Evolutionary conservation across 2,113 vertebrate genomes (phyloP), one percentile per base, ranked within the genome.

Genomic region (Sinosuthora webbiana): DNA sequence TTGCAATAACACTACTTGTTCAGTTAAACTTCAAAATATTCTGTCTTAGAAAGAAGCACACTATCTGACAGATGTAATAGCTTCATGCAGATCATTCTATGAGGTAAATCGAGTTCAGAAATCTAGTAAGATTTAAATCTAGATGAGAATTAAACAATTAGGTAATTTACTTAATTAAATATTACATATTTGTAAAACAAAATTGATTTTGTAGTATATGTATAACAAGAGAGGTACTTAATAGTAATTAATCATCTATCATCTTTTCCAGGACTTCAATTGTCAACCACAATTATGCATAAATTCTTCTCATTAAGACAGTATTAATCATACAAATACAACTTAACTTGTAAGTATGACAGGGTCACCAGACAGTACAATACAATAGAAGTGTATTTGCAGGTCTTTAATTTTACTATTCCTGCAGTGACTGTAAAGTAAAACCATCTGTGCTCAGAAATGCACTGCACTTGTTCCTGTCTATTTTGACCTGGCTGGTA

Each of bases 201-300:
- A 91, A 75, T 44, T 68, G 44, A 77, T 88, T 83, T 88, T 81
- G 27, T 69, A 70, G 41, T 39, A n/a, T 70, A 93, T 33, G 16
- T 86, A 52, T 74, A 94, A 50, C 63, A 88, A 67, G 52, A 91
- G 24, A 84, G 27, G n/a, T 79, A 76, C 69, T 95, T 89, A 76
- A 87, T 17, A 17, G 20, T 64, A 92, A 94, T 92, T 94, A 94
- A 87, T 71, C 53, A 89, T 70, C 81, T 84, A 27, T 60, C 73
- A 71, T 75, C 69, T 68, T 91, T 87, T 44, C 93, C 80, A 87
- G 87, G 74, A 94, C 89, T 87, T 94, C 86, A 86, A 37, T 23
- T 92, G 73, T 95, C 77, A 89, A 73, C 68, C 41, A 87, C 22
- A 94, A 65, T 73, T 94, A 90, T 44, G 31, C 44, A 94, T 52